Evolutionary conservation across 2,888 invertebrate genomes (phyloP).

Genomic region (Agrochola lychnidis): DNA sequence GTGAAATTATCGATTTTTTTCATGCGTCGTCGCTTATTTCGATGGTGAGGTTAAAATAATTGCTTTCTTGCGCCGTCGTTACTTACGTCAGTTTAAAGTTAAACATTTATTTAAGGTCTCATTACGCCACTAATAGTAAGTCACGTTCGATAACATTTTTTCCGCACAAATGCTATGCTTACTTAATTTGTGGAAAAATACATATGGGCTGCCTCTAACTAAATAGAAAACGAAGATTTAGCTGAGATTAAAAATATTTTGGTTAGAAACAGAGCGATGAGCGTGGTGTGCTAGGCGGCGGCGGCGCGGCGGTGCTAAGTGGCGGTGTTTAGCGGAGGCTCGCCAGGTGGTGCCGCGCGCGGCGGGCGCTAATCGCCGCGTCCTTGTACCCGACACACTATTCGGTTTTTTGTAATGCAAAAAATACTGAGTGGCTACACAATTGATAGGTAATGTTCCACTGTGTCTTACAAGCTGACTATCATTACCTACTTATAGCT

Average conservation of each 20-base stretch:
- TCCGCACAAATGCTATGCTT: neutral
- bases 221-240: neutral
- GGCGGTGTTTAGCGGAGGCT: constrained; percentile 70
- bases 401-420: constrained; percentile 52
- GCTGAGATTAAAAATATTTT: neutral
- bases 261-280: constrained; percentile 2
- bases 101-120: neutral
- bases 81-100: constrained; percentile 1
- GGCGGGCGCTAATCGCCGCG: constrained; percentile 70
- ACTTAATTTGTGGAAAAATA: neutral
- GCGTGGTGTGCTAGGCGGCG: constrained; percentile 6
- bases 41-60: constrained; percentile 62
- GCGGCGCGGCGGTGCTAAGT: constrained; percentile 56
- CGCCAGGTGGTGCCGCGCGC: constrained; percentile 65
- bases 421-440: constrained; percentile 38
- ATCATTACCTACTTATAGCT: constrained; percentile 15
- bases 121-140: neutral
- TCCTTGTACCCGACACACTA: constrained; percentile 69
- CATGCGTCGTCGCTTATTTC: constrained; percentile 76
- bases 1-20: constrained; percentile 86
- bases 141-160: neutral
- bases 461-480: constrained; percentile 23
- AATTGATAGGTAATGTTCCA: constrained; percentile 40
- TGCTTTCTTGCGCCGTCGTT: constrained; percentile 37
- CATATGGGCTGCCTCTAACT: neutral